A percentile compares a stretch with the other conserved stretches of the same genome.
Conservation (phyloP, 2,113 vertebrate genomes). For the Sceloporus undulatus region DNA sequence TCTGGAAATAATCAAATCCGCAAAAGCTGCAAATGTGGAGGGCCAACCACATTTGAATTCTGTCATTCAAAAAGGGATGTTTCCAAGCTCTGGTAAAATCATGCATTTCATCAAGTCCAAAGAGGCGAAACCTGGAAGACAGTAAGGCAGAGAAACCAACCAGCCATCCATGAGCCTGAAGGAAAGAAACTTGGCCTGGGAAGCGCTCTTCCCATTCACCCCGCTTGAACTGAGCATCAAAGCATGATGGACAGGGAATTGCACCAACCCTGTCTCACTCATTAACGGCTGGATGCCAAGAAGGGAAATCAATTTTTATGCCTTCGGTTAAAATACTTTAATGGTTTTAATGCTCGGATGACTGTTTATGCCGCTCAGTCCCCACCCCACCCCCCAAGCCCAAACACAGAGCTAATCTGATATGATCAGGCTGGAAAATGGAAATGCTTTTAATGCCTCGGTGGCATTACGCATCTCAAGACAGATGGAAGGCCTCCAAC, state of each 20-base stretch:
- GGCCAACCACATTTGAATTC: no score
- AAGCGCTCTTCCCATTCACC: background rate
- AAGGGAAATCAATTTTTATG: conserved; percentile 44
- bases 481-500: background rate
- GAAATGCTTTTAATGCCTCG: accelerated
- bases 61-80: no score
- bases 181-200: no score
- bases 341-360: background rate
- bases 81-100: no score
- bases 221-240: background rate
- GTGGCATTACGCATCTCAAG: background rate
- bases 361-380: background rate
- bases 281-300: conserved; percentile 34
- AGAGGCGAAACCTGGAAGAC: background rate
- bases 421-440: background rate
- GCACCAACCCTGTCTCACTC: conserved; percentile 13
- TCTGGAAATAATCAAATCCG: no score
- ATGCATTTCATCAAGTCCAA: no score
- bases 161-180: background rate
- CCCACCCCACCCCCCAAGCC: conserved; percentile 2
- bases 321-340: conserved; percentile 35
- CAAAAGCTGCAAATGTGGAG: no score
- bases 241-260: background rate
- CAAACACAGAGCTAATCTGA: accelerated
- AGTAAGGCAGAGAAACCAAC: background rate